phyloP scores from a whole-genome alignment of 2,797 vertebrate genomes.

The Epinephelus awoara region DNA sequence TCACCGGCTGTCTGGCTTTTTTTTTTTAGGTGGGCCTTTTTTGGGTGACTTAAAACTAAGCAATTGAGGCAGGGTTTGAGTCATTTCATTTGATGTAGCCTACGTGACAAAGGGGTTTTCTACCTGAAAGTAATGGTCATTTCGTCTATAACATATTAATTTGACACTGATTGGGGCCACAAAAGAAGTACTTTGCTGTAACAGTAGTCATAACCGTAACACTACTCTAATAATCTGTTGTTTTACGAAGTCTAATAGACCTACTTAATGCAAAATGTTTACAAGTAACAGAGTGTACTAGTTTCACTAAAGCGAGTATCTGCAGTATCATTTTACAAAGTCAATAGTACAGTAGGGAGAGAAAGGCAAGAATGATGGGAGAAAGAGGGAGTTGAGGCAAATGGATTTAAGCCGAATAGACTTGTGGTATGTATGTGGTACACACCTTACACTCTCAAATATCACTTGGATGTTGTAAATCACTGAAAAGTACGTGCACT shows the following conservation, averaged over 20 bases:
- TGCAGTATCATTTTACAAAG: neutral
- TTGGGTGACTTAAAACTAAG: no score
- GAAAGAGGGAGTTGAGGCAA: neutral
- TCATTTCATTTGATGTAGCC: no score
- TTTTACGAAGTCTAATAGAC: neutral
- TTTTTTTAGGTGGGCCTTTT: no score
- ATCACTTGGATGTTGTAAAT: constrained; percentile 68
- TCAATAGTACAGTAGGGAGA: neutral
- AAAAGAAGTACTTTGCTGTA: neutral
- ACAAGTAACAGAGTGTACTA: neutral
- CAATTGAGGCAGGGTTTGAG: no score
- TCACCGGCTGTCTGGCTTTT: no score
- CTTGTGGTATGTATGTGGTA: constrained; percentile 33
- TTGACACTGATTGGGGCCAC: neutral
- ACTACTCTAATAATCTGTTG: neutral
- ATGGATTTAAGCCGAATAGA: constrained; percentile 49
- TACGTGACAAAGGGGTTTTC: no score
- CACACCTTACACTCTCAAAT: constrained; percentile 67
- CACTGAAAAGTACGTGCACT: constrained; percentile 45
- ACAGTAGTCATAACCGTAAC: no score
- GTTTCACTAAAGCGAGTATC: neutral
- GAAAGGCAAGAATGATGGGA: neutral
- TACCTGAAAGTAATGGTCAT: no score
- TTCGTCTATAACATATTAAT: neutral
- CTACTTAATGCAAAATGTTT: neutral